Evolutionary conservation across 2,113 vertebrate genomes (phyloP).

Genomic region (Actenoides lindsayi): DNA sequence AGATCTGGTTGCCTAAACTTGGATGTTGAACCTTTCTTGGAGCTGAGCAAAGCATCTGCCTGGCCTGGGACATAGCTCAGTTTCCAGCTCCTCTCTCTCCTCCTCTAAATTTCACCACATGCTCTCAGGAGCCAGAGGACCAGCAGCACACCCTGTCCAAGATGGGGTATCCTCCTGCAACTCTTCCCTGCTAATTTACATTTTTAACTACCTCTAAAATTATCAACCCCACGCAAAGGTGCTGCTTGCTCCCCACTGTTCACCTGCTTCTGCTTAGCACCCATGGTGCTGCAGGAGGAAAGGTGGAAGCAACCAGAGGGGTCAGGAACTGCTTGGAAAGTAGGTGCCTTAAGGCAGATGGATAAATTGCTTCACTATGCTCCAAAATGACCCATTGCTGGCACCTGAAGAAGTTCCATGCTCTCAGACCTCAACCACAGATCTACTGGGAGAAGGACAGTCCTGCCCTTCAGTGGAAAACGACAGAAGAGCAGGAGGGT

Average conservation of each 20-base stretch:
- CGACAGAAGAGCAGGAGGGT: not conserved
- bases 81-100: not conserved
- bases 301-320: not conserved
- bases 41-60: not conserved
- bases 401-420: not conserved
- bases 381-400: not conserved
- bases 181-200: not conserved
- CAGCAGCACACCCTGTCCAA: not conserved
- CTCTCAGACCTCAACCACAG: not conserved
- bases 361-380: not conserved
- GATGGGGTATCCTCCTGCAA: not conserved
- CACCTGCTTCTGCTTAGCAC: not conserved
- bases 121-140: not conserved
- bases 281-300: not conserved
- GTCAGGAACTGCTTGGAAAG: not conserved
- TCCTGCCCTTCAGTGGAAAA: not conserved
- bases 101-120: not conserved
- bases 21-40: not conserved
- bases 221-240: accelerated
- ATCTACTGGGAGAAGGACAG: not conserved
- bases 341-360: not conserved
- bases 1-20: not conserved
- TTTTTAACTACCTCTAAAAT: not conserved
- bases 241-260: not conserved
- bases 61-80: not conserved